Evolutionary conservation across 1,140 invertebrate genomes (phyloP).

Genomic region (Muscidifurax raptorellus): DNA sequence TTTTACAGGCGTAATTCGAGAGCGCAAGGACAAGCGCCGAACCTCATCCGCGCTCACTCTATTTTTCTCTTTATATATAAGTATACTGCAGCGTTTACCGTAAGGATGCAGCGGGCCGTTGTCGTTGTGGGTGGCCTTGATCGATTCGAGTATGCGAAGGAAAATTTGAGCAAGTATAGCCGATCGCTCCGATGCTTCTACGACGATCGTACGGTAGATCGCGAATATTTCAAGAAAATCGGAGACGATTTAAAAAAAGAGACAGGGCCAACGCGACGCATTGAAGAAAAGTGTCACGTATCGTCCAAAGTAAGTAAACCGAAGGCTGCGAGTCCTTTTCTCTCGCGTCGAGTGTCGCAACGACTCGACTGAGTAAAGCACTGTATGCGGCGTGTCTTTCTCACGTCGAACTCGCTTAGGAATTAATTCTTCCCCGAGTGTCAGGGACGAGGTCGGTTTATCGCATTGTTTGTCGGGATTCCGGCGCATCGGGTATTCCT

Average conservation of each 20-base stretch:
- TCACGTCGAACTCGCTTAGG: background rate
- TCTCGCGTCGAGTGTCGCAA: background rate
- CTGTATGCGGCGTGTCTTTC: background rate
- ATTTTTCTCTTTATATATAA: too few species aligned
- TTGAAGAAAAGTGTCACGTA: background rate
- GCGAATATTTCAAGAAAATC: too few species aligned
- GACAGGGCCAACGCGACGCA: too few species aligned
- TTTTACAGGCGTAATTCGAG: slow-evolving; percentile 47
- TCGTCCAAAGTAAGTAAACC: background rate
- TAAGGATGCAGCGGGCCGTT: background rate
- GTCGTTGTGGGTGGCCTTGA: too few species aligned
- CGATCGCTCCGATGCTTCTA: too few species aligned
- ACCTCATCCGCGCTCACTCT: too few species aligned
- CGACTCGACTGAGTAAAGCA: background rate
- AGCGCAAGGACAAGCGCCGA: slow-evolving; percentile 29
- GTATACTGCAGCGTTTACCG: background rate
- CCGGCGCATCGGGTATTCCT: too few species aligned
- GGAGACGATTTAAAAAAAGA: too few species aligned
- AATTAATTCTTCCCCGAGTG: background rate
- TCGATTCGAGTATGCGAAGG: too few species aligned
- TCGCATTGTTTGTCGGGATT: too few species aligned
- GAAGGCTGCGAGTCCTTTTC: background rate
- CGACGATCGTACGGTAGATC: too few species aligned
- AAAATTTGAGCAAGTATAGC: too few species aligned
- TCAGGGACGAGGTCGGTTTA: background rate